phyloP scores from a whole-genome alignment of 2,113 vertebrate species.

The Ammodytes marinus region DNA sequence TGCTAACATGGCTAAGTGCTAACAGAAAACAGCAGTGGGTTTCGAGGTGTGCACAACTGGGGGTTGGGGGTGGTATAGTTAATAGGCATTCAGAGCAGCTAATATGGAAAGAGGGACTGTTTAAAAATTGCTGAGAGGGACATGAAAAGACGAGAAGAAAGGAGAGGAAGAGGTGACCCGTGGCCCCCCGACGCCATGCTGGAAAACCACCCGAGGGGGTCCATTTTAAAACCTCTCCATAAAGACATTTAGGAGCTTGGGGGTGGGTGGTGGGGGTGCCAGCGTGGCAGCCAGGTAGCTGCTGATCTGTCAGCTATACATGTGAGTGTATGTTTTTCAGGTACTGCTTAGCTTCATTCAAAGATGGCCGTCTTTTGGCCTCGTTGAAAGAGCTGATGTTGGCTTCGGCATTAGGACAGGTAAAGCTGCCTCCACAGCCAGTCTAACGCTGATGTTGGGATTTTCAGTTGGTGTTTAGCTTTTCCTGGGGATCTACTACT shows the following conservation, averaged over 20 bases:
- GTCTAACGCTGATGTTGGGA: background rate
- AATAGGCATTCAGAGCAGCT: slow-evolving; percentile 66
- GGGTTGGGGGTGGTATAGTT: slow-evolving; percentile 34
- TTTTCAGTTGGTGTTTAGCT: background rate
- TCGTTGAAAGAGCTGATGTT: background rate
- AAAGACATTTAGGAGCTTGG: slow-evolving; percentile 64
- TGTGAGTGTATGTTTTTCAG: slow-evolving; percentile 16
- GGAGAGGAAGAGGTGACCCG: slow-evolving; percentile 74
- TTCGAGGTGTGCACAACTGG: slow-evolving; percentile 43
- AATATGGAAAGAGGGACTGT: slow-evolving; percentile 74
- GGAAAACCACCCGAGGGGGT: slow-evolving; percentile 70
- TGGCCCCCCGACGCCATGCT: slow-evolving; percentile 72
- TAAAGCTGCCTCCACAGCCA: background rate
- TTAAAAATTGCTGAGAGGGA: slow-evolving; percentile 77
- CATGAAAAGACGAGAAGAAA: slow-evolving; percentile 78
- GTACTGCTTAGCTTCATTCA: slow-evolving; percentile 8
- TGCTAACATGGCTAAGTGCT: slow-evolving; percentile 74
- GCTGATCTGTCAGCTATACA: slow-evolving; percentile 33
- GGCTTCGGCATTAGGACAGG: background rate
- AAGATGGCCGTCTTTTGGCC: background rate
- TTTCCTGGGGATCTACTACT: background rate
- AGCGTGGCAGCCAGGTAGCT: slow-evolving; percentile 67
- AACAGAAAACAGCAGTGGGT: slow-evolving; percentile 76
- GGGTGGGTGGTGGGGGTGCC: slow-evolving; percentile 35
- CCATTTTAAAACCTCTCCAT: slow-evolving; percentile 65